Evolutionary conservation across 1,140 invertebrate genomes (phyloP).

Genomic region (Tetragonula clypearis): DNA sequence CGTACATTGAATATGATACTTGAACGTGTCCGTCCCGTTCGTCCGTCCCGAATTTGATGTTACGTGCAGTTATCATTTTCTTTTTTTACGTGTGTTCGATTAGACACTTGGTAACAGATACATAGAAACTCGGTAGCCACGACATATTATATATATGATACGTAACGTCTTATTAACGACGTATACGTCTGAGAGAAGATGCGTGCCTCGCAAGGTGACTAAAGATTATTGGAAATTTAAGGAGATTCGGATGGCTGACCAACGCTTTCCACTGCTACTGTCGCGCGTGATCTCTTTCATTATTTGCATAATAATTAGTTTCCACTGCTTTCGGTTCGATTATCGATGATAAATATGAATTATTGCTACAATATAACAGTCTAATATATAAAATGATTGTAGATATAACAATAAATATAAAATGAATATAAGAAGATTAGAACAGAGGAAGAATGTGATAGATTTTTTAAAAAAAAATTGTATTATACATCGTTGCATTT

Average conservation of each 20-base stretch:
- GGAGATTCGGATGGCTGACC: background rate
- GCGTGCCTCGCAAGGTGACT: constrained; percentile 36
- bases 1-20: background rate
- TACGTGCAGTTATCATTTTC: constrained; percentile 67
- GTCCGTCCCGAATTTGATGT: constrained; percentile 77
- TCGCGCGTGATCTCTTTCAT: too few species aligned
- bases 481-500: too few species aligned
- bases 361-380: too few species aligned
- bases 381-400: too few species aligned
- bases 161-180: background rate
- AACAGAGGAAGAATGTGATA: background rate
- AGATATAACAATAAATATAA: too few species aligned
- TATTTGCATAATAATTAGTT: too few species aligned
- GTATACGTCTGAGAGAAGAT: constrained; percentile 26
- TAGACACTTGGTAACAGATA: constrained; percentile 31
- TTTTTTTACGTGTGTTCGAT: constrained; percentile 48
- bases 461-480: background rate
- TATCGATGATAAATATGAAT: background rate
- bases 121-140: constrained; percentile 20
- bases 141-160: background rate
- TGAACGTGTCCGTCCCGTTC: constrained; percentile 43
- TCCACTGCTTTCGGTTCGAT: background rate
- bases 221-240: constrained; percentile 45
- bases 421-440: too few species aligned
- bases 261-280: background rate